Base-by-base conservation (phyloP, 1,140 invertebrate genomes). In the Neodiprion lecontei region DNA sequence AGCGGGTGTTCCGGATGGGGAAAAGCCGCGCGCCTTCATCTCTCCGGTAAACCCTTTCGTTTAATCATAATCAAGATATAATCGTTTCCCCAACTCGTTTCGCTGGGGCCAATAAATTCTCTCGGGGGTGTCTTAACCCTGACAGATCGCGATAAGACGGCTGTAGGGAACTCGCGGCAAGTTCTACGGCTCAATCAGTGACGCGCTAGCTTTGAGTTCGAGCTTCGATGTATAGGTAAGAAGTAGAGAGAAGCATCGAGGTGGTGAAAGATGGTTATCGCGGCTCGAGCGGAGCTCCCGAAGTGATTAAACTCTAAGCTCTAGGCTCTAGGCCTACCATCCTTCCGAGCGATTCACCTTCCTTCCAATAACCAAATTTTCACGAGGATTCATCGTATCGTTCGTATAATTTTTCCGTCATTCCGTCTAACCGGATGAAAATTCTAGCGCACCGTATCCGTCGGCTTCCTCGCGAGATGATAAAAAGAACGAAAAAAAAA, bases 121-220 rank as follows among this genome's bases (percentile, higher is more conserved):
- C 28, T 61, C 53, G 53, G 53, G 53, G 53, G 53, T 61, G 53
- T 14, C 53, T 61, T 17, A 17, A 17, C 11, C 9, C 53, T 61
- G 53, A 61, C 11, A 61, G 11, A 61, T 61, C 53, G 53, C 53
- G 53, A 61, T 61, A 61, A 61, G 53, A 61, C n/a, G 53, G 53
- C 53, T 61, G 53, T 5, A 40, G 1, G 28, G 8, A 61, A 61
- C 53, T 61, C 53, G 53, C 11, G 11, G 4, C 11, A 61, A 14
- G n/a, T 17, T 61, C 53, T 61, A 61, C 9, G 53, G 53, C 53
- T 61, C 53, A 61, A 61, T 61, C 53, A 61, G 53, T 14, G 53
- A 61, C 11, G 11, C 53, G 11, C 9, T 61, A 17, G 53, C n/a
- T 17, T 9, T 8, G n/a, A 17, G 53, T 17, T 61, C 9, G 11